Evolutionary conservation across 2,113 vertebrate genomes (phyloP).

Genomic region (Antennarius striatus): DNA sequence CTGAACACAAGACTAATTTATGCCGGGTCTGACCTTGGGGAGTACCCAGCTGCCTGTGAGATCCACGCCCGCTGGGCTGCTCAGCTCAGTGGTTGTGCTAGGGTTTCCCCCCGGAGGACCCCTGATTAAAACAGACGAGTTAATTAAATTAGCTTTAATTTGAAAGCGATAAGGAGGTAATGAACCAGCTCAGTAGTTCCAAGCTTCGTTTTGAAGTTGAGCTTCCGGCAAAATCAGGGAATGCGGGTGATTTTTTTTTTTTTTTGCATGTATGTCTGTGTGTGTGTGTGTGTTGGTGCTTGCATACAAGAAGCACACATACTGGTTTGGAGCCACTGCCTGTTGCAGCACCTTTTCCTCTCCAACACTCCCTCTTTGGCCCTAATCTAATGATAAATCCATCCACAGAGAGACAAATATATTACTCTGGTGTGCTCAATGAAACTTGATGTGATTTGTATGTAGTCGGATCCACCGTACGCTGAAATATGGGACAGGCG

Average conservation of each 20-base stretch:
- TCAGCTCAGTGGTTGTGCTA: conserved; percentile 66
- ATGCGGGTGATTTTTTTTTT: background rate
- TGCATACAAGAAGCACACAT: conserved; percentile 17
- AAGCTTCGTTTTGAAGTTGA: conserved; percentile 65
- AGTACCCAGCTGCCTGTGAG: conserved; percentile 76
- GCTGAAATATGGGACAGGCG: conserved; percentile 70
- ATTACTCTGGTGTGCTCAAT: conserved; percentile 34
- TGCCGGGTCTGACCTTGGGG: conserved; percentile 71
- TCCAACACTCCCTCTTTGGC: background rate
- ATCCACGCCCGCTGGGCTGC: conserved; percentile 73
- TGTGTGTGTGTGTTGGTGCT: conserved; percentile 14
- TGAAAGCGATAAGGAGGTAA: conserved; percentile 69
- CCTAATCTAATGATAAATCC: conserved; percentile 40
- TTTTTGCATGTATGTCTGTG: background rate
- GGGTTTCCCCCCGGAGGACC: conserved; percentile 69
- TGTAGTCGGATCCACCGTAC: conserved; percentile 29
- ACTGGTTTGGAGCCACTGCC: conserved; percentile 27
- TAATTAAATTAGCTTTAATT: conserved; percentile 76
- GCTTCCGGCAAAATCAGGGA: conserved; percentile 29
- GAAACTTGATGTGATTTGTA: conserved; percentile 68
- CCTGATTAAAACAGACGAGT: conserved; percentile 75
- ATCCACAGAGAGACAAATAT: conserved; percentile 39
- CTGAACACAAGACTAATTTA: conserved; percentile 74
- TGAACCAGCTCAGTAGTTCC: conserved; percentile 60
- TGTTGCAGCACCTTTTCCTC: conserved; percentile 36